Evolutionary conservation across 2,888 invertebrate genomes (phyloP).

Genomic region (Antheraea assamensis): DNA sequence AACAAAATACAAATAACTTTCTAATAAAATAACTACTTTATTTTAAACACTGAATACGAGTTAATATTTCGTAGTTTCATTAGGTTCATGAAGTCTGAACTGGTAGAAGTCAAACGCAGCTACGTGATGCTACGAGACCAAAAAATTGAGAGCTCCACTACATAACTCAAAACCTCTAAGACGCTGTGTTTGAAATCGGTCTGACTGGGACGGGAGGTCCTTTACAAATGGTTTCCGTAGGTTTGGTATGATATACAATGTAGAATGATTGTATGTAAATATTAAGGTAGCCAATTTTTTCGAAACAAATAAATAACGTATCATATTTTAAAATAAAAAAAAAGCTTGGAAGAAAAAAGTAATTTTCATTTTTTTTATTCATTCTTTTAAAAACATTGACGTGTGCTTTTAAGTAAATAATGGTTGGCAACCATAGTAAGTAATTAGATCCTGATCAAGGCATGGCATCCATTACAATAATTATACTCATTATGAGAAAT

Average conservation of each 20-base stretch:
- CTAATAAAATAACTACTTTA: neutral
- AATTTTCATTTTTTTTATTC: too few species aligned
- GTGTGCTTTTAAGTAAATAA: too few species aligned
- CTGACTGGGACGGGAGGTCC: neutral
- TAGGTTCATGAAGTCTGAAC: neutral
- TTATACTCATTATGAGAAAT: neutral
- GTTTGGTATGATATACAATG: neutral
- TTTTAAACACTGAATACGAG: neutral
- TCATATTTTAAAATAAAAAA: too few species aligned
- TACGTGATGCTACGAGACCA: neutral
- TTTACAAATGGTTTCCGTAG: neutral
- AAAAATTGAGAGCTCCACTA: neutral
- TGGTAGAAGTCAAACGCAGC: neutral
- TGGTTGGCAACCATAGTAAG: too few species aligned
- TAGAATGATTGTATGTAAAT: neutral
- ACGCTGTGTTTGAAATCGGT: neutral
- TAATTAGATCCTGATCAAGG: neutral
- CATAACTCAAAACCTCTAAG: neutral
- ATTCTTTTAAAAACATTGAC: too few species aligned
- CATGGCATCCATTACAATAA: neutral
- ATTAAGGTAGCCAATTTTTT: too few species aligned
- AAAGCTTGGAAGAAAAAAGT: too few species aligned
- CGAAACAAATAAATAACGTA: too few species aligned
- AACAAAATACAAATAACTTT: neutral
- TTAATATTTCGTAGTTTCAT: neutral